phyloP scores from a whole-genome alignment of 2,888 invertebrate genomes.

The Tachina lurida region DNA sequence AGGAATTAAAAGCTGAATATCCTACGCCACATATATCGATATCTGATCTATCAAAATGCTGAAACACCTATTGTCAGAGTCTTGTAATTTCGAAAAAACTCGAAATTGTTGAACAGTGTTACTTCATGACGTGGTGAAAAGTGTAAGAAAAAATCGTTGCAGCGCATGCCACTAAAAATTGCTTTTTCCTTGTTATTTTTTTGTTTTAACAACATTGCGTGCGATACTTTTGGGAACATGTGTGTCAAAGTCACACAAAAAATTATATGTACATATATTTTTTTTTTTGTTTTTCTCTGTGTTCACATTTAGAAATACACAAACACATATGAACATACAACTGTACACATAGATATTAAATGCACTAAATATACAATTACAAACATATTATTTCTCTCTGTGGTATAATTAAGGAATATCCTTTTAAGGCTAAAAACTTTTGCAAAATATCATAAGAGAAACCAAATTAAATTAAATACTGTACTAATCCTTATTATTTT shows the following conservation, averaged over 20 bases:
- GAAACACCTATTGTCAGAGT: too few species aligned
- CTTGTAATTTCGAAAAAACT: too few species aligned
- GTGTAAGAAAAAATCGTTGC: background rate
- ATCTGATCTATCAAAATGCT: too few species aligned
- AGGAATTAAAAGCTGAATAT: too few species aligned
- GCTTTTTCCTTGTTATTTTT: background rate
- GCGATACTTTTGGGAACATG: slow-evolving; percentile 52
- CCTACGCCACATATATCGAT: too few species aligned
- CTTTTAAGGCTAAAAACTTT: background rate
- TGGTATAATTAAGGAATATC: background rate
- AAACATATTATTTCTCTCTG: too few species aligned
- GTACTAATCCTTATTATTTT: too few species aligned
- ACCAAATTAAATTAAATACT: too few species aligned
- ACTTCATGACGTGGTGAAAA: background rate
- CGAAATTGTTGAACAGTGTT: too few species aligned
- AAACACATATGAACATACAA: background rate
- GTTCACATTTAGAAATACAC: background rate
- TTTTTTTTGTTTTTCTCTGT: background rate
- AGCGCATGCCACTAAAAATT: background rate
- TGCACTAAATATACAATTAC: too few species aligned
- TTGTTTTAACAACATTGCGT: slow-evolving; percentile 59
- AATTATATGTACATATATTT: background rate
- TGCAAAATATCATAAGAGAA: too few species aligned
- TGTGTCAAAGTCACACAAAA: slow-evolving; percentile 70
- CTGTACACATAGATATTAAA: too few species aligned